phyloP scores from a whole-genome alignment of 1,140 invertebrate species.

The Gryon sp. region DNA sequence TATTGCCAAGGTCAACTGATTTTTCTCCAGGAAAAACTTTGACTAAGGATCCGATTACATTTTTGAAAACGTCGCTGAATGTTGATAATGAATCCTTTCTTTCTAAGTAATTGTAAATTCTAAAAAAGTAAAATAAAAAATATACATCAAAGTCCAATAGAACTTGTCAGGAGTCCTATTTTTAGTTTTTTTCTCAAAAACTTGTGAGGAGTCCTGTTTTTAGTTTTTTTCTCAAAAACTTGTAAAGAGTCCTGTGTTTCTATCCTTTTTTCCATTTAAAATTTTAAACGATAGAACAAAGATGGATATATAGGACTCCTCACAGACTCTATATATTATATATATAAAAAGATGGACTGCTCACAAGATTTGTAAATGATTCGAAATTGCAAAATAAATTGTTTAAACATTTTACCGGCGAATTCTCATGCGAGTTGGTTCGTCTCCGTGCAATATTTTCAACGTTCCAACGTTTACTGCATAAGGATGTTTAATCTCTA shows the following conservation, averaged over 20 bases:
- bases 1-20: conserved; percentile 65
- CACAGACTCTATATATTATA: no score
- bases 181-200: no score
- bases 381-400: no score
- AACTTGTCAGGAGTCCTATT: no score
- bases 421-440: conserved; percentile 75
- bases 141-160: background rate
- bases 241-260: no score
- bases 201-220: no score
- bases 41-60: conserved; percentile 68
- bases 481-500: conserved; percentile 57
- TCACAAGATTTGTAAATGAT: no score
- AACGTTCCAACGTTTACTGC: conserved; percentile 73
- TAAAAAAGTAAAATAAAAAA: conserved; percentile 36
- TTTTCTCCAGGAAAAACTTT: conserved; percentile 71
- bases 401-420: conserved; percentile 67
- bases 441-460: conserved; percentile 73
- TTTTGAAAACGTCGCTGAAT: conserved; percentile 68
- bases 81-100: conserved; percentile 59
- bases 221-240: no score
- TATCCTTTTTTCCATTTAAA: no score
- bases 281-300: no score
- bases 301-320: no score
- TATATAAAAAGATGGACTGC: no score
- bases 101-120: conserved; percentile 73